Evolutionary conservation across 2,888 invertebrate species (phyloP).

Genomic region (Tribolium freemani): DNA sequence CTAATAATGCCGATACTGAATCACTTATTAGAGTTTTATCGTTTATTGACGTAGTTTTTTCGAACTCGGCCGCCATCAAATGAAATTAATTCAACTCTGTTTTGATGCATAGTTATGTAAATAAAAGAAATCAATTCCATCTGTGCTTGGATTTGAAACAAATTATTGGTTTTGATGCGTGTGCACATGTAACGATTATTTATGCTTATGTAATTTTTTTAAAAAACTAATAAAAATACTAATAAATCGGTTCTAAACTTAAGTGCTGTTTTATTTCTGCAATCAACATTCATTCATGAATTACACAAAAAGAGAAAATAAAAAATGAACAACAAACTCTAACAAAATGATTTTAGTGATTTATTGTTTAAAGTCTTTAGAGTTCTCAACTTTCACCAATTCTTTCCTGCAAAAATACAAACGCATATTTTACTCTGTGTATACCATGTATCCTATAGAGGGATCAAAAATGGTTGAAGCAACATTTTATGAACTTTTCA

Average conservation of each 20-base stretch:
- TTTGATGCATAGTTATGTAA: constrained; percentile 8
- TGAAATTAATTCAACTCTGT: not conserved
- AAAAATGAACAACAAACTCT: no score
- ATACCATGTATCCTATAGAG: no score
- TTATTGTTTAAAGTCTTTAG: no score
- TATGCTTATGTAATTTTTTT: constrained; percentile 65
- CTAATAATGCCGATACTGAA: constrained; percentile 6
- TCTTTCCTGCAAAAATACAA: no score
- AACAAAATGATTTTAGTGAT: no score
- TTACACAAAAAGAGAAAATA: no score
- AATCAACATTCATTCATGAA: no score
- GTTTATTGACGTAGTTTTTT: not conserved
- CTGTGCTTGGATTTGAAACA: constrained; percentile 49
- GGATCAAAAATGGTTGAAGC: no score
- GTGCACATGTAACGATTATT: constrained; percentile 37
- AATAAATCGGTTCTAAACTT: constrained; percentile 48
- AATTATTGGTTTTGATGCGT: constrained; percentile 1
- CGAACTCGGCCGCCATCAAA: not conserved
- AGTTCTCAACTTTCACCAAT: no score
- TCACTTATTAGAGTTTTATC: not conserved
- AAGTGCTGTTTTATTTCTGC: not conserved
- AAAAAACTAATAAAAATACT: constrained; percentile 59
- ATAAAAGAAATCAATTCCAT: constrained; percentile 40
- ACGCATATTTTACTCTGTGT: no score
- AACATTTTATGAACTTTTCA: no score